Percentiles rank a stretch among this genome's conserved stretches.
phyloP scores from a whole-genome alignment of 2,797 vertebrate genomes.

The Catharus ustulatus region DNA sequence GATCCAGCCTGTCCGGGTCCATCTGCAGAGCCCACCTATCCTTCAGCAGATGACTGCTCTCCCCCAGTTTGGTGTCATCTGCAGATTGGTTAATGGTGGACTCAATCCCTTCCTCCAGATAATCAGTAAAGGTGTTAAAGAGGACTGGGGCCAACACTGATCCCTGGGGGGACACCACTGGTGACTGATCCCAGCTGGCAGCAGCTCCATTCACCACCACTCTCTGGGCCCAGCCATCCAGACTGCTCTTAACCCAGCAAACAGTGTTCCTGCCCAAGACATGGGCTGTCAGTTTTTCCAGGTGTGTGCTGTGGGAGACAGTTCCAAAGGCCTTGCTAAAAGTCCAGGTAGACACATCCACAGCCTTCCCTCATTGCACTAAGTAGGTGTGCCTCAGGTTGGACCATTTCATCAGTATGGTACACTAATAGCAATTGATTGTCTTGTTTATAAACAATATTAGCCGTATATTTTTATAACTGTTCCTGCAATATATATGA shows the following conservation, averaged over 20 bases:
- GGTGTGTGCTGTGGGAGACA: neutral
- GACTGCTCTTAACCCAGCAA: rapidly evolving
- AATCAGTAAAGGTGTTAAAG: neutral
- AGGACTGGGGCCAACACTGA: rapidly evolving
- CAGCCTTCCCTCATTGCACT: neutral
- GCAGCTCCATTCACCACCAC: neutral
- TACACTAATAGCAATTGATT: neutral
- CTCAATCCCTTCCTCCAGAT: rapidly evolving
- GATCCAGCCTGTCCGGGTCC: neutral
- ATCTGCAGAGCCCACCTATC: neutral
- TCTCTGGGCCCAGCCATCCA: rapidly evolving
- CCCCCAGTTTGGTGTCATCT: rapidly evolving
- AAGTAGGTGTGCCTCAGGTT: neutral
- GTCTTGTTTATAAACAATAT: neutral
- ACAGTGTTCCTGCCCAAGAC: rapidly evolving
- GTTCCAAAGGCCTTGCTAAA: neutral
- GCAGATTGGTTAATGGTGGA: neutral
- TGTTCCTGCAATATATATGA: neutral
- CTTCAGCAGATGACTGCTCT: neutral
- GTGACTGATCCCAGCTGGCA: neutral
- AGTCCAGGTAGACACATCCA: neutral
- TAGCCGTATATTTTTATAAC: neutral
- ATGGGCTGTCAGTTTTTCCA: neutral
- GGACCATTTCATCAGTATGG: neutral
- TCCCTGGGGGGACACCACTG: too few relatives aligned